Conservation (phyloP, 2,113 vertebrate genomes). For the Rhinopithecus roxellana region DNA sequence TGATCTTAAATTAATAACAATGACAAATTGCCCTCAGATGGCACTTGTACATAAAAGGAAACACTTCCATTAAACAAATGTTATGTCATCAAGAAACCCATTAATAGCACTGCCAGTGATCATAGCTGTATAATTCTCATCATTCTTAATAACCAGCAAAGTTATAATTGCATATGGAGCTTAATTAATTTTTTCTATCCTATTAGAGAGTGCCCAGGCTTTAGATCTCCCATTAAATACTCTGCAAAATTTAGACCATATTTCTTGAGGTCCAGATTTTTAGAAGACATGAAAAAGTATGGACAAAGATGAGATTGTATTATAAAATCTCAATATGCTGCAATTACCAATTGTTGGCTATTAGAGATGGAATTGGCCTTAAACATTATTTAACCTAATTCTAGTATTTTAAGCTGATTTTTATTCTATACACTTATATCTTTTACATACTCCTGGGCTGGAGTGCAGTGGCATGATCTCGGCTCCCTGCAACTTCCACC, state of each 20-base stretch:
- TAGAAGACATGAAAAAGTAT: slow-evolving; percentile 1
- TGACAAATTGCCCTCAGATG: slow-evolving; percentile 68
- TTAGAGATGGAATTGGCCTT: neutral
- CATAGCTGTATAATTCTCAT: slow-evolving; percentile 71
- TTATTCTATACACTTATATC: neutral
- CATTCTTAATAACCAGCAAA: slow-evolving; percentile 72
- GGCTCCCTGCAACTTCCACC: too few species aligned
- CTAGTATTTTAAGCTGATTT: neutral
- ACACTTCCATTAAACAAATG: slow-evolving; percentile 75
- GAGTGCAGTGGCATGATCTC: too few species aligned
- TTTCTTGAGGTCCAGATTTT: slow-evolving; percentile 53
- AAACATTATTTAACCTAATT: slow-evolving; percentile 18
- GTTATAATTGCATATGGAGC: slow-evolving; percentile 71
- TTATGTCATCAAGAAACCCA: slow-evolving; percentile 73
- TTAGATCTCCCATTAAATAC: slow-evolving; percentile 52
- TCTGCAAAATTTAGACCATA: slow-evolving; percentile 59
- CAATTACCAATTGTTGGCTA: slow-evolving; percentile 10
- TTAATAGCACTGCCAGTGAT: slow-evolving; percentile 54
- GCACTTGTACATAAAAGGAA: slow-evolving; percentile 76
- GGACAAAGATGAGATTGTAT: neutral
- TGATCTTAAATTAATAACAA: slow-evolving; percentile 77
- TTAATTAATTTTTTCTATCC: slow-evolving; percentile 77
- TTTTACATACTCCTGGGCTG: neutral
- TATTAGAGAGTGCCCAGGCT: slow-evolving; percentile 59
- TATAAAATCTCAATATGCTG: slow-evolving; percentile 17